Evolutionary conservation across 1,140 invertebrate genomes (phyloP).

Genomic region (Adelges cooleyi): DNA sequence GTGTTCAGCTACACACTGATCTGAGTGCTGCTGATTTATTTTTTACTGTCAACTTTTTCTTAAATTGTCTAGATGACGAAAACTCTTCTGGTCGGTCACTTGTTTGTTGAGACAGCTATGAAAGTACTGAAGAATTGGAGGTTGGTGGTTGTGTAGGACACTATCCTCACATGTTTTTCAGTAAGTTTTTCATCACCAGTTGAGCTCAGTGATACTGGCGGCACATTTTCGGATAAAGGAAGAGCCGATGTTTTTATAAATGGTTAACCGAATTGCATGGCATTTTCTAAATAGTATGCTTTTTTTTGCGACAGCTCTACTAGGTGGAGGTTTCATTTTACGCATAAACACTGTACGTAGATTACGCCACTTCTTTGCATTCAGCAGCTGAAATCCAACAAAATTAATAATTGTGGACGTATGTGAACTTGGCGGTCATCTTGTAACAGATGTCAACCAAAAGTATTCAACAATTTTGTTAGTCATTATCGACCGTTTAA

Average conservation of each 20-base stretch:
- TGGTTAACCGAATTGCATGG: slow-evolving; percentile 33
- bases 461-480: no score
- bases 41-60: slow-evolving; percentile 11
- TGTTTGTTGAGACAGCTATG: not conserved
- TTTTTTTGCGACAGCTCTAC: slow-evolving; percentile 32
- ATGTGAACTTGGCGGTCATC: no score
- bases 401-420: not conserved
- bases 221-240: slow-evolving; percentile 29
- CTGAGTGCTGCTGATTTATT: slow-evolving; percentile 30
- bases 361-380: slow-evolving; percentile 26
- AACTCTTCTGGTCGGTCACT: not conserved
- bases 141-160: slow-evolving; percentile 3
- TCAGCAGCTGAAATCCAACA: not conserved
- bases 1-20: slow-evolving; percentile 32
- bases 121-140: not conserved
- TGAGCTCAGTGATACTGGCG: slow-evolving; percentile 3
- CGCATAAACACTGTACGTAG: slow-evolving; percentile 25
- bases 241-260: slow-evolving; percentile 32
- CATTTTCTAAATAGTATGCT: slow-evolving; percentile 32
- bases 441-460: no score
- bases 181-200: slow-evolving; percentile 23
- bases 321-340: slow-evolving; percentile 25
- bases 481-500: no score
- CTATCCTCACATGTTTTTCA: slow-evolving; percentile 27
- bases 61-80: not conserved